phyloP scores from a whole-genome alignment of 2,888 invertebrate genomes.

The Brenthis daphne region DNA sequence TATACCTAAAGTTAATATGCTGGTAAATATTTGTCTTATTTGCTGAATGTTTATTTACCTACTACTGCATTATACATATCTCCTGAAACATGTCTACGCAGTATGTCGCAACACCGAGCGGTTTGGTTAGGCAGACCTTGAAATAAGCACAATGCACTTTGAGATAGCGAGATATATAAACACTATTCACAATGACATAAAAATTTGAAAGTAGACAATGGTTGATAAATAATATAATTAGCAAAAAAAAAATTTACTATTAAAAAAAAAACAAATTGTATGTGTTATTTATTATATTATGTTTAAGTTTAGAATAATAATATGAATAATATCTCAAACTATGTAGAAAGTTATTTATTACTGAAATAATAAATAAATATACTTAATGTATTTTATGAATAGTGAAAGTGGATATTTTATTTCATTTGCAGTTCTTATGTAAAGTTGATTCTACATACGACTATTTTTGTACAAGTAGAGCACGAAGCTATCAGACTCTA shows the following conservation, averaged over 20 bases:
- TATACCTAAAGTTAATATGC: neutral
- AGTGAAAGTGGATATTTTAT: too few species aligned
- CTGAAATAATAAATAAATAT: neutral
- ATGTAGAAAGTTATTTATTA: neutral
- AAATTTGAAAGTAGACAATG: slow-evolving; percentile 1
- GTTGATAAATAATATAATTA: neutral
- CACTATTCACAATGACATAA: neutral
- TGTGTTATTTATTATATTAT: too few species aligned
- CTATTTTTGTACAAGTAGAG: too few species aligned
- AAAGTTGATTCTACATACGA: too few species aligned
- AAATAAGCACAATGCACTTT: slow-evolving; percentile 25
- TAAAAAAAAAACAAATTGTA: too few species aligned
- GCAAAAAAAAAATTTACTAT: neutral
- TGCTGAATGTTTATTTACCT: neutral
- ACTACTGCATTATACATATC: neutral
- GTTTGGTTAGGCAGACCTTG: slow-evolving; percentile 20
- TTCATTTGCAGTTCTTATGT: too few species aligned
- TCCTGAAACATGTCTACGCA: slow-evolving; percentile 16
- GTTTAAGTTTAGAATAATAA: neutral
- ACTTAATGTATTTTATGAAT: neutral
- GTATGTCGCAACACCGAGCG: slow-evolving; percentile 16
- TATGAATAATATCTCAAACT: neutral
- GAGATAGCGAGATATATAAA: slow-evolving; percentile 3
- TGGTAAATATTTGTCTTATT: neutral
- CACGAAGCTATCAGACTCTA: too few species aligned